Conservation (phyloP, 1,140 invertebrate species). For the Heliconius congener region DNA sequence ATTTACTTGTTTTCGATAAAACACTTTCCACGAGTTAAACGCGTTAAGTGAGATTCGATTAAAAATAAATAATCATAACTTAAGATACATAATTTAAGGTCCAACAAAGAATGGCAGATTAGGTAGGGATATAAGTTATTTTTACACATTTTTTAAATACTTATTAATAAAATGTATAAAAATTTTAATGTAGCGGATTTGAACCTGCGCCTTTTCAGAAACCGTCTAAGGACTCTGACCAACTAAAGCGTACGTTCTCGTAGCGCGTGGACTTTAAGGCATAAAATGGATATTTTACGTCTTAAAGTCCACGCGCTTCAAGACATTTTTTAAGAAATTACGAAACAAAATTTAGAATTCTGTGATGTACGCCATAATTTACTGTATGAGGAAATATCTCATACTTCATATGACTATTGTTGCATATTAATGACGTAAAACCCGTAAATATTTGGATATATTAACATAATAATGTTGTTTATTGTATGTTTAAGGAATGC, state of each 20-base stretch:
- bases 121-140: background rate
- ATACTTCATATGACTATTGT: background rate
- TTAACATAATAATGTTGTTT: background rate
- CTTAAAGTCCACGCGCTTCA: too few species aligned
- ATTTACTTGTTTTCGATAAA: background rate
- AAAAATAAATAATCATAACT: background rate
- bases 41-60: slow-evolving; percentile 6
- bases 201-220: too few species aligned
- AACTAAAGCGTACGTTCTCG: too few species aligned
- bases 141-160: too few species aligned
- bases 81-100: background rate
- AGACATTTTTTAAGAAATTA: background rate
- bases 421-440: background rate
- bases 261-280: too few species aligned
- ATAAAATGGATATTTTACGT: too few species aligned
- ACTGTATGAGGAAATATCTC: slow-evolving; percentile 6
- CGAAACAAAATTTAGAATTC: background rate
- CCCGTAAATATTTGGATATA: background rate
- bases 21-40: slow-evolving; percentile 1
- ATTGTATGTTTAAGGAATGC: background rate
- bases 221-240: too few species aligned
- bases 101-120: too few species aligned
- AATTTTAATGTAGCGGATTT: too few species aligned
- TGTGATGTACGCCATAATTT: background rate
- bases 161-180: too few species aligned